Evolutionary conservation across 2,888 invertebrate genomes (phyloP).

Genomic region (Lasius fuliginosus): DNA sequence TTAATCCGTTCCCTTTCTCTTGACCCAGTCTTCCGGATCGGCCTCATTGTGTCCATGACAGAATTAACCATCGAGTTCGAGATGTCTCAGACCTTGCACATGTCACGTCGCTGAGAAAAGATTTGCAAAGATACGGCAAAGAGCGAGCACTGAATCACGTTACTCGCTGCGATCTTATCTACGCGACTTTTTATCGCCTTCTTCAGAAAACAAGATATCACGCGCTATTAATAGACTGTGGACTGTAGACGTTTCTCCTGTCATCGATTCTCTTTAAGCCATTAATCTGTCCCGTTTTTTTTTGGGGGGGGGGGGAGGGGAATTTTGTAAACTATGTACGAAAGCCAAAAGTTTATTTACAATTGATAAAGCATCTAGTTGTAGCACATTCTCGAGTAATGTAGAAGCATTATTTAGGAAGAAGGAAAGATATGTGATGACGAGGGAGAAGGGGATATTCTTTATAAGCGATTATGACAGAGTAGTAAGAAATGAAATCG

Average conservation of each 20-base stretch:
- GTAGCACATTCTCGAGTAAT: neutral
- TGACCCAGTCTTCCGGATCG: slow-evolving; percentile 74
- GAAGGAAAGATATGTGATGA: neutral
- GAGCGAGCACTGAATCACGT: neutral
- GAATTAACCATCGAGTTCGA: slow-evolving; percentile 73
- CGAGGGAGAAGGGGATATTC: neutral
- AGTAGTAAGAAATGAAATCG: slow-evolving; percentile 23
- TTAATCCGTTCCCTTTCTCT: slow-evolving; percentile 74
- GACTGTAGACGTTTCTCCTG: neutral
- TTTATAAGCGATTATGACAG: neutral
- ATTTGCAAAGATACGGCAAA: slow-evolving; percentile 9
- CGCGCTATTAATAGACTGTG: neutral
- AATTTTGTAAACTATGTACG: neutral
- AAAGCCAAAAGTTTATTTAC: neutral
- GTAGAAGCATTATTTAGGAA: neutral
- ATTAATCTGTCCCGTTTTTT: neutral
- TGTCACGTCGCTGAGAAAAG: slow-evolving; percentile 38
- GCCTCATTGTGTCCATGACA: slow-evolving; percentile 66
- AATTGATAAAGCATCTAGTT: neutral
- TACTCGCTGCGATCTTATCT: neutral
- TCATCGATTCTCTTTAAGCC: neutral
- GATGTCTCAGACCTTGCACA: slow-evolving; percentile 46
- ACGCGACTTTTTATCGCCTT: neutral
- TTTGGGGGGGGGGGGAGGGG: too few relatives aligned
- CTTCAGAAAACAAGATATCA: neutral